Conservation (phyloP, 1,140 invertebrate species). For the Rhopalosiphum maidis region DNA sequence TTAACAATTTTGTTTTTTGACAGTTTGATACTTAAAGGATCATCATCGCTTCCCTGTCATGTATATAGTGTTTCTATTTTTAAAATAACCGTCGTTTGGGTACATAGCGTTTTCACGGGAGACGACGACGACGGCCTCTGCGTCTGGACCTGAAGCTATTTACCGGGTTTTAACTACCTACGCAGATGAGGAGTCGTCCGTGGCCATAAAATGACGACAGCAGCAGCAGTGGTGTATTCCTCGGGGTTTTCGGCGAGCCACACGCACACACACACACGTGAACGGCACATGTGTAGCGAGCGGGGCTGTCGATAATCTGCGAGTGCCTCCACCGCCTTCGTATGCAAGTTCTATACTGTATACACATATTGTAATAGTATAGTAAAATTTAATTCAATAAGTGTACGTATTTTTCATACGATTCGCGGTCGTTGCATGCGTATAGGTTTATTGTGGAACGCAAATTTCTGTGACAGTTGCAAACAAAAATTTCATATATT, state of each 20-base stretch:
- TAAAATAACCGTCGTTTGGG: constrained; percentile 38
- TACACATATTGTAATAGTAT: not conserved
- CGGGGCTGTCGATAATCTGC: constrained; percentile 39
- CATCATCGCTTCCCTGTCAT: not conserved
- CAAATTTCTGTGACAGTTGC: not conserved
- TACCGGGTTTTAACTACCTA: constrained; percentile 32
- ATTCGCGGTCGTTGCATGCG: no score
- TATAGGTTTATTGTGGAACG: no score
- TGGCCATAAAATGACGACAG: constrained; percentile 5
- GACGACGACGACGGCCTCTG: not conserved
- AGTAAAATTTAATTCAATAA: no score
- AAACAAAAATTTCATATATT: no score
- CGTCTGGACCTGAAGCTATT: not conserved
- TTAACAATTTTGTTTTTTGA: not conserved
- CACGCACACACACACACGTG: not conserved
- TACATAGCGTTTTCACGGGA: not conserved
- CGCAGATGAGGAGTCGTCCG: not conserved
- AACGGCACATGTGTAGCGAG: constrained; percentile 32
- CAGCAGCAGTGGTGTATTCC: not conserved
- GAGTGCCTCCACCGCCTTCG: not conserved
- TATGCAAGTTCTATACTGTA: not conserved
- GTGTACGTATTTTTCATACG: no score
- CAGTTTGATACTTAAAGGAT: not conserved
- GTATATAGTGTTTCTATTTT: constrained; percentile 12
- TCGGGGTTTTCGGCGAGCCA: constrained; percentile 13